Percentiles rank a stretch among this genome's conserved stretches.
Conservation (phyloP, 2,113 vertebrate genomes). For the Festucalex cinctus region DNA sequence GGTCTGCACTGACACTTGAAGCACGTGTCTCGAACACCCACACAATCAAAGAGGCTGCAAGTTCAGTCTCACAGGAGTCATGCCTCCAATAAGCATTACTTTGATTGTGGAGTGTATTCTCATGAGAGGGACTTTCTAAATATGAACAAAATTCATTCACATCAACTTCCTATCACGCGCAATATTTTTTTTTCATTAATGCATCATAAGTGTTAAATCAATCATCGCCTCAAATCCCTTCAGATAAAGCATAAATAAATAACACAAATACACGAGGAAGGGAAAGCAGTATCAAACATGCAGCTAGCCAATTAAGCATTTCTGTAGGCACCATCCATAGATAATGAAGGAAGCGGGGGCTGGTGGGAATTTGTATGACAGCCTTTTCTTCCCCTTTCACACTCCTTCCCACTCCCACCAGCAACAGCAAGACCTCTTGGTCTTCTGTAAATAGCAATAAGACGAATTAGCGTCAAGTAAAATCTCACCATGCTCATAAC, state of each 20-base stretch:
- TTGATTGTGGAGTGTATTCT: slow-evolving; percentile 6
- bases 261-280: slow-evolving; percentile 43
- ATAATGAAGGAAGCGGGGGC: slow-evolving; percentile 58
- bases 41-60: slow-evolving; percentile 39
- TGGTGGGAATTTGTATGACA: slow-evolving; percentile 56
- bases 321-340: slow-evolving; percentile 55
- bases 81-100: slow-evolving; percentile 2
- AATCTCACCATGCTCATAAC: slow-evolving; percentile 65
- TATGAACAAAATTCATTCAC: slow-evolving; percentile 26
- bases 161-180: slow-evolving; percentile 7
- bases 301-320: slow-evolving; percentile 62
- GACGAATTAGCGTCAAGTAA: slow-evolving; percentile 68
- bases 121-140: slow-evolving; percentile 19
- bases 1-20: slow-evolving; percentile 17
- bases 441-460: slow-evolving; percentile 63
- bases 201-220: slow-evolving; percentile 21
- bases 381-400: slow-evolving; percentile 30
- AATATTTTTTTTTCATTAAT: background rate
- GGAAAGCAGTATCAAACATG: slow-evolving; percentile 32
- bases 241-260: slow-evolving; percentile 44
- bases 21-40: slow-evolving; percentile 21
- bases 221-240: slow-evolving; percentile 35
- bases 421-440: slow-evolving; percentile 20
- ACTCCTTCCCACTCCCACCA: slow-evolving; percentile 6
- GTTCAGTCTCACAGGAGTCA: slow-evolving; percentile 16